A percentile compares a stretch with the other conserved stretches of the same genome.
Conservation (phyloP, 2,888 invertebrate species). For the Eledona agricola region DNA sequence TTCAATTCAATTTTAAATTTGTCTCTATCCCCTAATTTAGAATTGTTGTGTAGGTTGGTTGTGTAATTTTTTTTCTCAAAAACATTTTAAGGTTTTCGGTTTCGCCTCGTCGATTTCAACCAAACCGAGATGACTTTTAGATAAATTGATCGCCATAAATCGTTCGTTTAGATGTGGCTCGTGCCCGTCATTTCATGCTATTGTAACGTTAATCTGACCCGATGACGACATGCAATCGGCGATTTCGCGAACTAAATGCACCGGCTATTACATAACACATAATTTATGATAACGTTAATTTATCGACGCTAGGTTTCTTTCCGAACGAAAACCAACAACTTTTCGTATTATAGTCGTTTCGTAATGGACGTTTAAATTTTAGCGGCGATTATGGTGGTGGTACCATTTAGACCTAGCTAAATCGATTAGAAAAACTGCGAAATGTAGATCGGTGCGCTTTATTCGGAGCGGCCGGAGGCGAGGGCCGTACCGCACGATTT, state of each 20-base stretch:
- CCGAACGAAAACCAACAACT: conserved; percentile 8
- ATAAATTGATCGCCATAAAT: too few relatives aligned
- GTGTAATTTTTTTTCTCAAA: too few relatives aligned
- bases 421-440: too few relatives aligned
- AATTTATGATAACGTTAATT: conserved; percentile 26
- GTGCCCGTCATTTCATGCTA: conserved; percentile 9
- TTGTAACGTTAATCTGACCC: conserved; percentile 13
- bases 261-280: conserved; percentile 13
- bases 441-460: conserved; percentile 6
- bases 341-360: conserved; percentile 8
- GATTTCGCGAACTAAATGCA: conserved; percentile 11
- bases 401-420: too few relatives aligned
- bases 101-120: too few relatives aligned
- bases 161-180: too few relatives aligned
- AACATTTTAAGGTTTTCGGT: too few relatives aligned
- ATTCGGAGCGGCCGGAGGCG: conserved; percentile 15
- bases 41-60: too few relatives aligned
- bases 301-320: conserved; percentile 13
- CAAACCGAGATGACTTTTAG: too few relatives aligned
- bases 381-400: too few relatives aligned
- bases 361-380: conserved; percentile 11
- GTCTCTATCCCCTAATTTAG: too few relatives aligned
- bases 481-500: conserved; percentile 35
- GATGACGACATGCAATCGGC: conserved; percentile 18
- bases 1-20: too few relatives aligned